Percentiles rank a stretch among this genome's conserved stretches.
These are phyloP conservation scores for Rhynchophorus ferrugineus DNA, from an alignment of 1,140 invertebrate genomes.

Conservation along the genomic window DNA sequence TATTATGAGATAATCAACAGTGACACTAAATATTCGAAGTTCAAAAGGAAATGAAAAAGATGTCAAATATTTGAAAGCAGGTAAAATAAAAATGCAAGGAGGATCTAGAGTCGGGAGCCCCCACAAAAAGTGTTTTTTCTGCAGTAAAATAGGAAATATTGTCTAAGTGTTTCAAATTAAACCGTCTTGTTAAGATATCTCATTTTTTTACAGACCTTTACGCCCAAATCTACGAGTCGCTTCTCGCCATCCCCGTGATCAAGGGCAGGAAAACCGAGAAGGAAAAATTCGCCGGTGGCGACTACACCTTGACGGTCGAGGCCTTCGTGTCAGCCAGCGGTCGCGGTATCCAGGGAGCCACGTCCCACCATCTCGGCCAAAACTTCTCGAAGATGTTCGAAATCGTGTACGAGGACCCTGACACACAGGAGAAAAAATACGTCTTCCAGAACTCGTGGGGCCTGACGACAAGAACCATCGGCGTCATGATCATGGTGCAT, in stretches of 20 bases:
- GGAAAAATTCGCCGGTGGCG: conserved; percentile 98
- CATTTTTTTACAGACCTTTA: conserved; percentile 64
- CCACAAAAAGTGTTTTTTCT: too few relatives aligned
- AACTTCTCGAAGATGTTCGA: conserved; percentile 99
- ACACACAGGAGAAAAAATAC: conserved; percentile 81
- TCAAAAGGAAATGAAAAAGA: too few relatives aligned
- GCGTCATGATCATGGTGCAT: conserved; percentile 94
- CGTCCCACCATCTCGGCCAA: conserved; percentile 96
- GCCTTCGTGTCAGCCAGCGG: conserved; percentile 92
- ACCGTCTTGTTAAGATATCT: too few relatives aligned
- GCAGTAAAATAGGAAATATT: too few relatives aligned
- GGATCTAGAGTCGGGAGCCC: too few relatives aligned
- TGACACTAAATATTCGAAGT: too few relatives aligned
- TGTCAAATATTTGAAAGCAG: too few relatives aligned
- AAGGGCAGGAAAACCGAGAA: conserved; percentile 96
- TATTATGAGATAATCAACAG: too few relatives aligned
- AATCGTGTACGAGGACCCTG: conserved; percentile 88
- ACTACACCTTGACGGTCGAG: conserved; percentile 96
- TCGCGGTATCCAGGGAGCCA: conserved; percentile 91
- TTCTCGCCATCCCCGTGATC: conserved; percentile 92
- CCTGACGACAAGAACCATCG: conserved; percentile 90
- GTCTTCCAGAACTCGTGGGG: conserved; percentile 99
- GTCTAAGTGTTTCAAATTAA: too few relatives aligned
- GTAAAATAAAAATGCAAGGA: too few relatives aligned
- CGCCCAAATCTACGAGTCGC: conserved; percentile 79